Base-by-base conservation (phyloP, 2,888 invertebrate genomes). In the Hydropsyche betteni region DNA sequence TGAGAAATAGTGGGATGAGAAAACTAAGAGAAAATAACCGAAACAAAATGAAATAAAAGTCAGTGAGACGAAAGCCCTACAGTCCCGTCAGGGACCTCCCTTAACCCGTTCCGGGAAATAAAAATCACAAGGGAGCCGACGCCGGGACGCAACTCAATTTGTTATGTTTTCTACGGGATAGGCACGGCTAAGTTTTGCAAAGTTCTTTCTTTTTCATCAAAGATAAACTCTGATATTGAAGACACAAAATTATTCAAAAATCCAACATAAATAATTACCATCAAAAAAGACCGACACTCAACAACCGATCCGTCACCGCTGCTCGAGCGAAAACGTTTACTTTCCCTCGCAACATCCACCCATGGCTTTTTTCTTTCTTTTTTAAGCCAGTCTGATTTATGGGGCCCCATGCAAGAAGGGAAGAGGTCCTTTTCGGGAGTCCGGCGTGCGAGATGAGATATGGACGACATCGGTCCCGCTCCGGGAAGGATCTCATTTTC, bases 301-400 rank as follows among this genome's bases (percentile, higher is more conserved):
- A 44, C 4, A 58, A 8, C 58, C 58, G 24, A 58, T 24, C 24
- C 58, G 24, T 58, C 58, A 14, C 8, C n/a, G 34, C 33, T 68
- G 4, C 34, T 68, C 2, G 24, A 24, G 24, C 24, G 24, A 24
- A 24, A 24, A 68, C 36, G 55, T 16, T 55, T 55, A 55, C n/a
- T 55, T 16, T 55, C n/a, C 10, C 33, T 34, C 5, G 24, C 64
- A 12, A 36, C 36, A 12, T 33, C 68, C 12, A 12, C 14, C 38
- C 14, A 14, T 10, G 68, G 34, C 68, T 68, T 34, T 34, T n/a
- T 10, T 5, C 36, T 68, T 68, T 10, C 34, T 69, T 69, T 69
- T 14, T 44, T 69, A 69, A 69, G 69, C 50, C 38, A n/a, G 50
- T 50, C 38, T 69, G 69, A 69, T 69, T 69, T 69, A 69, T 69